A percentile compares a stretch with the other conserved stretches of the same genome.
These are phyloP conservation scores for Valencia hispanica DNA, from an alignment of 2,797 vertebrate species.

Conservation along the genomic window DNA sequence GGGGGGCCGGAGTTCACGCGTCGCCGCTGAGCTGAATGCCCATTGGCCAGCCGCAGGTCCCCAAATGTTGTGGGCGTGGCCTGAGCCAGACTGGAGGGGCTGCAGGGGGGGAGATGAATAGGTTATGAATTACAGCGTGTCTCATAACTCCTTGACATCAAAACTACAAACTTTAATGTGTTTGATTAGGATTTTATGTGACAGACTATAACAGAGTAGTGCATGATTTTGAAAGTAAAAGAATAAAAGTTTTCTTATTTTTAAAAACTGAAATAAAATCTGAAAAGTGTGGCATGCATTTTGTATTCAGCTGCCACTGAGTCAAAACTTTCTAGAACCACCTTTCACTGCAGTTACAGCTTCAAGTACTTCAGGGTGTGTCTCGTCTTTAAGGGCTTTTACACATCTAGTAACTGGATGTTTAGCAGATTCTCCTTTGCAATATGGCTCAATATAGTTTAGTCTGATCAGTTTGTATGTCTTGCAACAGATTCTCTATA, in stretches of 20 bases:
- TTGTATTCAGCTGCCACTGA: not conserved
- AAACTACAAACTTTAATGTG: not conserved
- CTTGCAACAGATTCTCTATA: not conserved
- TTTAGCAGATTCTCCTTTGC: not conserved
- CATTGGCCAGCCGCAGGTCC: constrained; percentile 91
- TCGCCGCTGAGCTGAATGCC: constrained; percentile 90
- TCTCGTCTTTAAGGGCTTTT: not conserved
- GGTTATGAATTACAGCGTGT: not conserved
- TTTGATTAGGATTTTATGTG: not conserved
- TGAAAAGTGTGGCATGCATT: not conserved
- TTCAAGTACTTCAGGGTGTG: not conserved
- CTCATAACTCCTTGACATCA: not conserved
- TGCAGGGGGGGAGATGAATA: constrained; percentile 33
- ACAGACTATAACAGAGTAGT: not conserved
- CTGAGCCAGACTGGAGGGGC: constrained; percentile 86
- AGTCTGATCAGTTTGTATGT: not conserved
- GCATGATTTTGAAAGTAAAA: not conserved
- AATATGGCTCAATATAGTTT: not conserved
- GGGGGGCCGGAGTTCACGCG: constrained; percentile 90
- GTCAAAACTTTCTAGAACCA: not conserved
- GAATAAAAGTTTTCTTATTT: not conserved
- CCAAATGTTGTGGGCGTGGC: constrained; percentile 93
- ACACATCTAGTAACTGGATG: no score
- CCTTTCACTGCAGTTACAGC: no score
- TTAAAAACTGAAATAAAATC: no score